phyloP scores from a whole-genome alignment of 2,888 invertebrate species.

The Himalopsyche tibetana region DNA sequence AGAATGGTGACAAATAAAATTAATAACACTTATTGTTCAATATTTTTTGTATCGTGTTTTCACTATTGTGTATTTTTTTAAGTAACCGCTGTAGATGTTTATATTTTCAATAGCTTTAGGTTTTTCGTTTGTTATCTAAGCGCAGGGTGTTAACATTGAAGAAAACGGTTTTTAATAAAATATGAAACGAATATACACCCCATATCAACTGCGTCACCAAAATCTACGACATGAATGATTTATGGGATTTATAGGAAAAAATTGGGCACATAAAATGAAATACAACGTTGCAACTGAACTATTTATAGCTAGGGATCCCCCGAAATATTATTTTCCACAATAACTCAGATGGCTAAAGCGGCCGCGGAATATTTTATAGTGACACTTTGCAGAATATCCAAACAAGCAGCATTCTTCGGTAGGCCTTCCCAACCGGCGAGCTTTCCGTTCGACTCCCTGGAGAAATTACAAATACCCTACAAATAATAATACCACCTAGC shows the following conservation, averaged over 20 bases:
- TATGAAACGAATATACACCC: background rate
- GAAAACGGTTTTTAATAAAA: too few species aligned
- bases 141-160: too few species aligned
- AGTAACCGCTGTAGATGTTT: too few species aligned
- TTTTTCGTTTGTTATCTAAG: too few species aligned
- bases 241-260: background rate
- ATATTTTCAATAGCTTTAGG: too few species aligned
- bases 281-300: conserved; percentile 12
- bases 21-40: too few species aligned
- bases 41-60: too few species aligned
- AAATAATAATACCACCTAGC: conserved; percentile 45
- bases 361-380: conserved; percentile 19
- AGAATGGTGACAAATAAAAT: too few species aligned
- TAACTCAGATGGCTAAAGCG: conserved; percentile 8
- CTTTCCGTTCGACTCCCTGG: conserved; percentile 60
- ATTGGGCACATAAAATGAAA: background rate
- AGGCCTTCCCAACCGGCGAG: conserved; percentile 8
- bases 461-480: conserved; percentile 64
- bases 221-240: background rate
- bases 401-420: background rate
- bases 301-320: conserved; percentile 22
- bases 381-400: background rate
- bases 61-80: too few species aligned
- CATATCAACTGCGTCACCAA: background rate
- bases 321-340: conserved; percentile 18